A percentile compares a stretch with the other conserved stretches of the same genome.
Conservation (phyloP, 2,888 invertebrate genomes). For the Argyresthia goedartella region DNA sequence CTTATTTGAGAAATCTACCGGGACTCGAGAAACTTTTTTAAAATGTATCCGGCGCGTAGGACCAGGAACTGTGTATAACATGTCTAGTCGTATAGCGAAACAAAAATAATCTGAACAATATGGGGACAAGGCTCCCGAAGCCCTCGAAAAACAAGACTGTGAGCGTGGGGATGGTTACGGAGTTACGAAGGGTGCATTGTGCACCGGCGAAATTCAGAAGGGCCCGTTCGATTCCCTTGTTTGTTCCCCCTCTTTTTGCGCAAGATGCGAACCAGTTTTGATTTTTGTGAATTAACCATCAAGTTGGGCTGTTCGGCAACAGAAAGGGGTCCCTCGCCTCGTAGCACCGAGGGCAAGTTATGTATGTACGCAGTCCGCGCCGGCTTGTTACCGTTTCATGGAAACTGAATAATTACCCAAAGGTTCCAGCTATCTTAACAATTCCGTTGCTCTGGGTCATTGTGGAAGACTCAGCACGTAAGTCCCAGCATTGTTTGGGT, state of each 20-base stretch:
- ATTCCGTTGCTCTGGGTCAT: no score
- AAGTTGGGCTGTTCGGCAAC: conserved; percentile 34
- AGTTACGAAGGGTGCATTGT: conserved; percentile 65
- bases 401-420: neutral
- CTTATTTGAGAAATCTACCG: neutral
- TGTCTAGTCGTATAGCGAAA: conserved; percentile 55
- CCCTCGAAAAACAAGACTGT: conserved; percentile 66
- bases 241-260: conserved; percentile 63
- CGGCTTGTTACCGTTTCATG: neutral
- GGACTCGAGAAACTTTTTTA: neutral
- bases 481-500: no score
- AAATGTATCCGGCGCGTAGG: conserved; percentile 15
- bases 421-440: no score
- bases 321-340: conserved; percentile 38
- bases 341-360: conserved; percentile 10
- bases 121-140: conserved; percentile 62
- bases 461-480: no score
- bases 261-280: conserved; percentile 69
- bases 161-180: conserved; percentile 58
- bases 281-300: conserved; percentile 56
- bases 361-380: conserved; percentile 10
- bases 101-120: conserved; percentile 63
- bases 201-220: conserved; percentile 69
- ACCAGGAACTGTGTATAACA: conserved; percentile 17
- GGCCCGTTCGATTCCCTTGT: conserved; percentile 63